Percentiles rank a stretch among this genome's conserved stretches.
These are phyloP conservation scores for Peromyscus polionotus DNA, from an alignment of 2,113 vertebrate genomes.

Conservation along the genomic window DNA sequence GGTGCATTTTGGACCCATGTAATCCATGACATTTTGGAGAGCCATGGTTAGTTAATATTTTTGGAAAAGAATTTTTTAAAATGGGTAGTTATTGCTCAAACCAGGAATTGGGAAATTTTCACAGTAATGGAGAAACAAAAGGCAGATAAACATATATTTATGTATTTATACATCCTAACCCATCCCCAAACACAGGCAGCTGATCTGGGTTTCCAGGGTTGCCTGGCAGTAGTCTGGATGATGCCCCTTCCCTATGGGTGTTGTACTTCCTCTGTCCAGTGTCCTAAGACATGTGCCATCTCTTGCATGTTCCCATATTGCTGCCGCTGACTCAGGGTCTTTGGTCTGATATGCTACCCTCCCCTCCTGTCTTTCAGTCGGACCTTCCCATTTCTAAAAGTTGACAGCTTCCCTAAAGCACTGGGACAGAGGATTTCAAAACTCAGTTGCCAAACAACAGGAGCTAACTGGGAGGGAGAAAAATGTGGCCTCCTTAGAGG, in stretches of 20 bases:
- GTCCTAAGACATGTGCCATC: background rate
- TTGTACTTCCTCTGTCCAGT: background rate
- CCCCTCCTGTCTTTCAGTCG: background rate
- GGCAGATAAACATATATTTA: background rate
- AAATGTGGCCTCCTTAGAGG: no score
- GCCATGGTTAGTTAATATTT: slow-evolving; percentile 17
- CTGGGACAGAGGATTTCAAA: background rate
- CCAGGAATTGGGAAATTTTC: background rate
- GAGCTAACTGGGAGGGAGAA: background rate
- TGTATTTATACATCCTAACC: background rate
- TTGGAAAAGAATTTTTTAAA: background rate
- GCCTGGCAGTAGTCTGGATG: no score
- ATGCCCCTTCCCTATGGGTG: no score
- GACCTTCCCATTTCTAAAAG: slow-evolving; percentile 63
- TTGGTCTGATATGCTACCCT: background rate
- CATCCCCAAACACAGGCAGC: background rate
- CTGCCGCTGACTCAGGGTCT: slow-evolving; percentile 24
- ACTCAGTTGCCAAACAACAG: slow-evolving; percentile 27
- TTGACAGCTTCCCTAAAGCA: slow-evolving; percentile 23
- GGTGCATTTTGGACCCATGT: background rate
- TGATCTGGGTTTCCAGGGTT: background rate
- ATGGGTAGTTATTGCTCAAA: background rate
- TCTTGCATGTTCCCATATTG: background rate
- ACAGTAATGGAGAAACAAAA: background rate
- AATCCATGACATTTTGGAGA: background rate